These are phyloP conservation scores for Dicyrtoma fusca DNA, from an alignment of 2,888 invertebrate species.

Conservation along the genomic window DNA sequence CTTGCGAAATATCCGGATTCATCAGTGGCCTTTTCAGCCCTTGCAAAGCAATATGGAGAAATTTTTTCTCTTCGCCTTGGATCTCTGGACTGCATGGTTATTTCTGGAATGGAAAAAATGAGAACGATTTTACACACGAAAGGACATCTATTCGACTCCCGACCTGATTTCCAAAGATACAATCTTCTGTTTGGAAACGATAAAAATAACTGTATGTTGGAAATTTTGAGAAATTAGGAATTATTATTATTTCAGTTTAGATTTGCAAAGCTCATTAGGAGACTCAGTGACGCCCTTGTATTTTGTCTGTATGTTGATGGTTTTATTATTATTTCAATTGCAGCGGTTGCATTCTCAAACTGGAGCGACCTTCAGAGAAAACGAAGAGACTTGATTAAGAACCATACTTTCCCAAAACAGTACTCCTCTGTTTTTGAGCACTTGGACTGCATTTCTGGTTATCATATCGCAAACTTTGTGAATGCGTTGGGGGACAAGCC, in stretches of 20 bases:
- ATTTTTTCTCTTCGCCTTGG: slow-evolving; percentile 50
- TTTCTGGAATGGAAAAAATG: slow-evolving; percentile 52
- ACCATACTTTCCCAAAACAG: slow-evolving; percentile 57
- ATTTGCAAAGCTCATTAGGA: too few species aligned
- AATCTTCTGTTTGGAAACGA: slow-evolving; percentile 82
- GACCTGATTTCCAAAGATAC: slow-evolving; percentile 79
- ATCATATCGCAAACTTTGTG: slow-evolving; percentile 53
- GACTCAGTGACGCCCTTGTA: too few species aligned
- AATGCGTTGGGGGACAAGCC: slow-evolving; percentile 34
- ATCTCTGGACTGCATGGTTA: slow-evolving; percentile 45
- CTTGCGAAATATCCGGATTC: slow-evolving; percentile 49
- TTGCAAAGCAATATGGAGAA: slow-evolving; percentile 47
- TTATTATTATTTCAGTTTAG: too few species aligned
- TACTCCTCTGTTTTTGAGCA: slow-evolving; percentile 51
- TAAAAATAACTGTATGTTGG: slow-evolving; percentile 84
- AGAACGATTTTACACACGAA: slow-evolving; percentile 52
- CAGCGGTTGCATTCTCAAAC: slow-evolving; percentile 60
- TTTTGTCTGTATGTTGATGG: too few species aligned
- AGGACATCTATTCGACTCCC: slow-evolving; percentile 78
- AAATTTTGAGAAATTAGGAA: too few species aligned
- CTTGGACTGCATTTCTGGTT: slow-evolving; percentile 55
- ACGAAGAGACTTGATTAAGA: slow-evolving; percentile 58
- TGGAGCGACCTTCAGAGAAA: slow-evolving; percentile 58
- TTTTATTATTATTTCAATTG: too few species aligned
- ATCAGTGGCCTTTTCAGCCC: slow-evolving; percentile 45